Conservation (phyloP, 2,797 vertebrate species). For the Champsocephalus esox region DNA sequence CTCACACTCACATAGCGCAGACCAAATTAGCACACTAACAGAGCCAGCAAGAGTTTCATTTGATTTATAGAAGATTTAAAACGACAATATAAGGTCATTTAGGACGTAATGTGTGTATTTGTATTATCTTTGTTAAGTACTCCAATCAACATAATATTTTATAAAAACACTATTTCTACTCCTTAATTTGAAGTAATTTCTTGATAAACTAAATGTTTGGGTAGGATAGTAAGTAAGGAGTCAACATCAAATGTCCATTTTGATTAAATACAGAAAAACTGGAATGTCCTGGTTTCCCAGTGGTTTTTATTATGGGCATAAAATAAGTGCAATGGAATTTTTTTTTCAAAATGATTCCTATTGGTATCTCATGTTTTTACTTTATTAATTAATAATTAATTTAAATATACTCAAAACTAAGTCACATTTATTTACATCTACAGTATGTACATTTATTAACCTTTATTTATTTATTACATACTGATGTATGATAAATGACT, state of each 20-base stretch:
- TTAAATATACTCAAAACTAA: not conserved
- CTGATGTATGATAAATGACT: not conserved
- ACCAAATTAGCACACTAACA: constrained; percentile 61
- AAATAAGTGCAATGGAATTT: no score
- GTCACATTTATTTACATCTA: not conserved
- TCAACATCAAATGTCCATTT: not conserved
- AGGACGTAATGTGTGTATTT: not conserved
- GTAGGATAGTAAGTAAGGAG: not conserved
- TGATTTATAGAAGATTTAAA: not conserved
- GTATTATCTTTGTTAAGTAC: not conserved
- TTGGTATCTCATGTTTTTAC: no score
- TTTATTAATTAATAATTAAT: not conserved
- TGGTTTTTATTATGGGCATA: not conserved
- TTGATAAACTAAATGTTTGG: not conserved
- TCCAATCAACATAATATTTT: not conserved
- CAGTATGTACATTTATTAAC: not conserved
- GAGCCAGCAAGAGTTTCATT: constrained; percentile 7
- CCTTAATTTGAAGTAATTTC: not conserved
- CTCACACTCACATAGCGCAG: constrained; percentile 48
- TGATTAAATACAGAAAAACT: not conserved
- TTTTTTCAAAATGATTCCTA: not conserved
- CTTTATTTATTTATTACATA: not conserved
- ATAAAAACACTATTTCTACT: not conserved
- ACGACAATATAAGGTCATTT: not conserved
- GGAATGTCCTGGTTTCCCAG: no score